Evolutionary conservation across 2,888 invertebrate species (phyloP).

Genomic region (Hydriomena furcata): DNA sequence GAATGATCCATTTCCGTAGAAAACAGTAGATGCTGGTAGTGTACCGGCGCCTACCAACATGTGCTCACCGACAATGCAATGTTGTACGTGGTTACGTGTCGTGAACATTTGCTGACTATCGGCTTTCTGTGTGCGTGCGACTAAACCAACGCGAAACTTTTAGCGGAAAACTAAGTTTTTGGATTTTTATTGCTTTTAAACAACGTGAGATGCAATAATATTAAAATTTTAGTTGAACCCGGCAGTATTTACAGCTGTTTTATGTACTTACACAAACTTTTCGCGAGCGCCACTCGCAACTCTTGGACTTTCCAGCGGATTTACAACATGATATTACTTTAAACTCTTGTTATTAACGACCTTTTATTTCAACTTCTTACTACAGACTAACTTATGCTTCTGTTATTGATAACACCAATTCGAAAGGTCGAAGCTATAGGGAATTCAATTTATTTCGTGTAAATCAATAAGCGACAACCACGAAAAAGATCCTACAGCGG

Average conservation of each 20-base stretch:
- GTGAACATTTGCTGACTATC: background rate
- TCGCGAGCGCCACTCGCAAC: constrained; percentile 27
- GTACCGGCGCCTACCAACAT: background rate
- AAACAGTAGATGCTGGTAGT: background rate
- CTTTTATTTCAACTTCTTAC: constrained; percentile 1
- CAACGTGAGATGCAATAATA: constrained; percentile 78
- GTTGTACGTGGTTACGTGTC: background rate
- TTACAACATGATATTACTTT: constrained; percentile 32
- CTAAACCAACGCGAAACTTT: constrained; percentile 74
- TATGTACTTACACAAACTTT: constrained; percentile 35
- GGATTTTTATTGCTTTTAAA: constrained; percentile 80
- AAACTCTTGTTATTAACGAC: constrained; percentile 13
- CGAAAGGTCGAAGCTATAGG: background rate
- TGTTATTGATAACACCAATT: constrained; percentile 2
- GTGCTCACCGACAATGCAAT: background rate
- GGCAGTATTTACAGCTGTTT: constrained; percentile 41
- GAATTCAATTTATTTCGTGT: constrained; percentile 11
- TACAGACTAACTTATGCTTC: background rate
- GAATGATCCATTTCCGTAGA: background rate
- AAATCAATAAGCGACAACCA: constrained; percentile 21
- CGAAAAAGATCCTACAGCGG: constrained; percentile 25
- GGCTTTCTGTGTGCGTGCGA: constrained; percentile 41
- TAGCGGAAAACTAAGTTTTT: constrained; percentile 72
- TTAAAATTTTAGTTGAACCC: constrained; percentile 64
- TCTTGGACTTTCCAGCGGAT: constrained; percentile 31